Evolutionary conservation across 2,888 invertebrate species (phyloP).

Genomic region (Parnassius mnemosyne): DNA sequence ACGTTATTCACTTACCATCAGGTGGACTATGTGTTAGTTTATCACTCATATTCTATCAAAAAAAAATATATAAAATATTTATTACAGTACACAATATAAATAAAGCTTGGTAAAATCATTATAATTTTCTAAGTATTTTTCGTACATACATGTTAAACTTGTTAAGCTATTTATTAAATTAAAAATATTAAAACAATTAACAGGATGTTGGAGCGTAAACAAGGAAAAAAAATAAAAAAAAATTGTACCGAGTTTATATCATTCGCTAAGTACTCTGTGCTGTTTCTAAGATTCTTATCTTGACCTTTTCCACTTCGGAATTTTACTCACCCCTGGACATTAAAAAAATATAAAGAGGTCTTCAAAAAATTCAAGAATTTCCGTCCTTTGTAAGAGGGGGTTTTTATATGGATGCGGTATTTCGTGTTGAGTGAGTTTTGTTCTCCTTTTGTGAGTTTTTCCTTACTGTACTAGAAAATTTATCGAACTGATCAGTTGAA

Average conservation of each 20-base stretch:
- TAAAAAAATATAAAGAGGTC: slow-evolving; percentile 68
- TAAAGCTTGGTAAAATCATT: no score
- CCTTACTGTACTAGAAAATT: no score
- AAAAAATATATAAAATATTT: no score
- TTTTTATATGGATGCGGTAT: slow-evolving; percentile 36
- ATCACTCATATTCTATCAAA: no score
- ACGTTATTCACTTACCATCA: no score
- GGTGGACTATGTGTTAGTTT: no score
- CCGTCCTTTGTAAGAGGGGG: slow-evolving; percentile 25
- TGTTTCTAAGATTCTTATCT: slow-evolving; percentile 39
- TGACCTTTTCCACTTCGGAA: slow-evolving; percentile 52
- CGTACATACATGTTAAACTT: no score
- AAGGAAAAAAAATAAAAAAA: slow-evolving; percentile 11
- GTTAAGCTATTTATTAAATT: no score
- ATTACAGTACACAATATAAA: no score
- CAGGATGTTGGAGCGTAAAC: slow-evolving; percentile 17
- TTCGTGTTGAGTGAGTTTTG: background rate
- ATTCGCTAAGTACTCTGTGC: slow-evolving; percentile 28
- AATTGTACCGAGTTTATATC: slow-evolving; percentile 26
- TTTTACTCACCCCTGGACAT: slow-evolving; percentile 47
- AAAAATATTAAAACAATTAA: slow-evolving; percentile 23
- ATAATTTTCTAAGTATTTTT: no score
- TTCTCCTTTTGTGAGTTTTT: no score
- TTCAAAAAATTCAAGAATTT: slow-evolving; percentile 52
- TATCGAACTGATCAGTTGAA: no score